Percentiles rank a stretch among this genome's conserved stretches.
Evolutionary conservation across 2,797 vertebrate species (phyloP).

Genomic region (Bovichtus diacanthus): DNA sequence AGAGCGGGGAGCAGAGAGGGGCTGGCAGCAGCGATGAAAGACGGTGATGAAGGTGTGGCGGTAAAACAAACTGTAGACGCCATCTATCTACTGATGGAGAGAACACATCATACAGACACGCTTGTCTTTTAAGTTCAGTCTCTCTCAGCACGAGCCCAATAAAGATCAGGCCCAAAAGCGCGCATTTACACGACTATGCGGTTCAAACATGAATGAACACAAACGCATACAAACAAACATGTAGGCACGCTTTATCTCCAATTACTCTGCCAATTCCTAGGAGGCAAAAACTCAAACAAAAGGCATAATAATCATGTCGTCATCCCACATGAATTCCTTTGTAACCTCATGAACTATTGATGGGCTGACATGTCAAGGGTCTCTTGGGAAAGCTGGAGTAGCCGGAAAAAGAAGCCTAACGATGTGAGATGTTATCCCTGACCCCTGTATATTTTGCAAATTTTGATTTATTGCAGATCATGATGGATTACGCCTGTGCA

Average conservation of each 20-base stretch:
- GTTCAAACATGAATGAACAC: conserved; percentile 27
- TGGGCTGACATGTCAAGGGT: conserved; percentile 36
- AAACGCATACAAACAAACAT: conserved; percentile 20
- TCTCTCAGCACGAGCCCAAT: conserved; percentile 54
- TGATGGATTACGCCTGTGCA: conserved; percentile 17
- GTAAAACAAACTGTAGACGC: conserved; percentile 68
- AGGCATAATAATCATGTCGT: conserved; percentile 44
- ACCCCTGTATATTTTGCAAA: conserved; percentile 55
- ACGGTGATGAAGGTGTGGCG: conserved; percentile 68
- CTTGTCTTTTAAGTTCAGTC: conserved; percentile 62
- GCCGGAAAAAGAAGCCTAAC: conserved; percentile 23
- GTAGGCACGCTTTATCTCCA: conserved; percentile 24
- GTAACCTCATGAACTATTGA: conserved; percentile 49
- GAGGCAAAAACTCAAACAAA: conserved; percentile 41
- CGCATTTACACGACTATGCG: conserved; percentile 22
- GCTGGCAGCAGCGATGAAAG: conserved; percentile 72
- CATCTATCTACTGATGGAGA: conserved; percentile 66
- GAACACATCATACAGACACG: conserved; percentile 42
- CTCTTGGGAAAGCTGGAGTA: conserved; percentile 15
- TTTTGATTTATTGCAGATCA: conserved; percentile 54
- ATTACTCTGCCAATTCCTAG: conserved; percentile 28
- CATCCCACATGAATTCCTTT: conserved; percentile 30
- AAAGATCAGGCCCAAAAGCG: conserved; percentile 44
- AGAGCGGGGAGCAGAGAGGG: conserved; percentile 47
- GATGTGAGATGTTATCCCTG: conserved; percentile 45